Base-by-base conservation (phyloP, 2,888 invertebrate species). In the Xestobium rufovillosum region DNA sequence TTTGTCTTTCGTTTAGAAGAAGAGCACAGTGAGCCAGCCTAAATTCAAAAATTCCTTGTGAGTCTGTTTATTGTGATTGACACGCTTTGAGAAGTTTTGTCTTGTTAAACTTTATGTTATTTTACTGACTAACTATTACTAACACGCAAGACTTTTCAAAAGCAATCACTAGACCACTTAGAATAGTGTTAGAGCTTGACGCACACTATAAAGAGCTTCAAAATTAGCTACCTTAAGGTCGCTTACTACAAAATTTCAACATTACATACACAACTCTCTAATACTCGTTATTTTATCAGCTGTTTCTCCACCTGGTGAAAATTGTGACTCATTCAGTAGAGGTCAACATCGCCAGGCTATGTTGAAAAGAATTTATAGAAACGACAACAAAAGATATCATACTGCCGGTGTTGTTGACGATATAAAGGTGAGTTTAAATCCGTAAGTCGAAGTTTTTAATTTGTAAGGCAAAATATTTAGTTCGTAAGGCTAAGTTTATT, bases 331-430 rank as follows among this genome's bases (percentile, higher is more conserved):
- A 51, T 65, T 65, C 50, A 63, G 54, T 49, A 57, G 64, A 51
- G 63, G 64, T 31, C 59, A 61, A 38, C 63, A 64, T 48, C 60
- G 65, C 39, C 65, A 64, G 50, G 67, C 67, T 33, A 65, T 70
- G 55, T 56, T 61, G 36, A 70, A 70, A 56, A 60, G 72, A 44
- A 58, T 63, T 40, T 60, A 66, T 34, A 58, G 70, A 39, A 62
- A 60, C 47, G 68, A 69, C 45, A 63, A 61, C 44, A 68, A 69
- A 52, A 63, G 79, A 42, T 78, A 78, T 60, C 73, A 76, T 59
- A 79, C 79, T 3, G 78, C 79, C 3, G 78, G 79, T 44, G 72
- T 73, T 41, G 75, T 80, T 47, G 79, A 79, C 55, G 75, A 76
- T 55, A 68, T 76, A 38, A 66, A 66, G 63, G 71, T 71, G 57